Conservation (phyloP, 2,888 invertebrate genomes). For the Pandemis heparana region DNA sequence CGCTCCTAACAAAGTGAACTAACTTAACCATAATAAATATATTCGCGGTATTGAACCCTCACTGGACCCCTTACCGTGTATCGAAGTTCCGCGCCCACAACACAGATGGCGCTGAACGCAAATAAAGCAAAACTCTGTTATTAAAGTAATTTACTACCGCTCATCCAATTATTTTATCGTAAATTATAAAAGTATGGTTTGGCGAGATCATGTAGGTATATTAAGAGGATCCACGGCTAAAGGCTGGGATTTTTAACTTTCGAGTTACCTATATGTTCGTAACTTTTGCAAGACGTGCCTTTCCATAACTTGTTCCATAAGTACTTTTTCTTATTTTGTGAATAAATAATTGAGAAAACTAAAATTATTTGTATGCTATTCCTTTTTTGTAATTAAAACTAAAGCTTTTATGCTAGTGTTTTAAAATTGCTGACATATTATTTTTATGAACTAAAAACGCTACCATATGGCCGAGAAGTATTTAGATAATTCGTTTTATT, state of each 20-base stretch:
- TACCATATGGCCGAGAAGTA: too few species aligned
- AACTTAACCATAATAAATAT: not conserved
- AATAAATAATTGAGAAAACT: too few species aligned
- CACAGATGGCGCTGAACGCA: slow-evolving; percentile 31
- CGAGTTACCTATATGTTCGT: not conserved
- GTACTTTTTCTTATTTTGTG: too few species aligned
- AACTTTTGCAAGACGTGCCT: too few species aligned
- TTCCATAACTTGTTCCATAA: too few species aligned
- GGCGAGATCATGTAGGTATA: slow-evolving; percentile 52
- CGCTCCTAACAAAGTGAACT: too few species aligned
- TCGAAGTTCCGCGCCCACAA: slow-evolving; percentile 10
- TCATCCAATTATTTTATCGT: slow-evolving; percentile 61
- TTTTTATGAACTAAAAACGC: too few species aligned
- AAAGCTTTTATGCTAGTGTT: too few species aligned
- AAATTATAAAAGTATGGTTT: slow-evolving; percentile 56
- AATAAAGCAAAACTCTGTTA: slow-evolving; percentile 18
- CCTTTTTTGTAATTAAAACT: too few species aligned
- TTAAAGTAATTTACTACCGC: slow-evolving; percentile 49
- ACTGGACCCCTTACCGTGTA: not conserved
- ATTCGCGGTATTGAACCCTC: not conserved
- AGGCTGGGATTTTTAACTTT: not conserved
- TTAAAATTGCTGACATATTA: too few species aligned
- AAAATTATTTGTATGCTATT: too few species aligned
- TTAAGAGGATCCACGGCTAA: not conserved
- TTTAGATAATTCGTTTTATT: too few species aligned